Evolutionary conservation across 2,888 invertebrate species (phyloP), one percentile per base, ranked within the genome.

Genomic region (Dendrolimus pini): DNA sequence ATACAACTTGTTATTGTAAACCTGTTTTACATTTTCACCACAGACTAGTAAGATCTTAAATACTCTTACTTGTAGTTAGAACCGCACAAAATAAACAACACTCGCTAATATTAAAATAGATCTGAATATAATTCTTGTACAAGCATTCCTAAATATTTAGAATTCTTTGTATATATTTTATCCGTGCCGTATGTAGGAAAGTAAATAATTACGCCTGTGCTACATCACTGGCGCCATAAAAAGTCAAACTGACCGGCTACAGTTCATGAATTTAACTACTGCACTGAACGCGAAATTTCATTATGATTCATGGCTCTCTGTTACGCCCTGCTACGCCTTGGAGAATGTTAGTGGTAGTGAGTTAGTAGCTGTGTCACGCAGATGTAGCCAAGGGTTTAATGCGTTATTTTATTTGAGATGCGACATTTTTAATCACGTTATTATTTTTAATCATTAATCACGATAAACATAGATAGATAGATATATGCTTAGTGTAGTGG

Each of bases 141-240:
- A 66, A 58, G 60, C 65, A 71, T 73, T 70, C 68, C 64, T 75
- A 78, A 80, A 82, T 77, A 75, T 78, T 80, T 80, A 71, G 62
- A 69, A 65, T 64, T 74, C 64, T 66, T 65, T 68, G 69, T 70
- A 66, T 63, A 65, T 70, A 69, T 72, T 70, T 71, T 69, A 69
- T 69, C 61, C 55, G 56, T 63, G 59, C 67, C 65, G 66, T 61
- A 58, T 65, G 57, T 67, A 64, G 63, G 62, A 67, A 70, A 70
- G 70, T 77, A 77, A 76, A 77, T 78, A 74, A 70, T 65, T 66
- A 60, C 63, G 65, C 67, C 65, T 70, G 68, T 64, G 64, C 62
- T 64, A 63, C 65, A 63, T 69, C 66, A 62, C 60, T 63, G 55
- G 56, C 54, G 66, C 65, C 61, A 56, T 71, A 68, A 71, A 70